Percentiles rank a stretch among this genome's conserved stretches.
phyloP scores from a whole-genome alignment of 2,797 vertebrate species.

The Zalophus californianus region DNA sequence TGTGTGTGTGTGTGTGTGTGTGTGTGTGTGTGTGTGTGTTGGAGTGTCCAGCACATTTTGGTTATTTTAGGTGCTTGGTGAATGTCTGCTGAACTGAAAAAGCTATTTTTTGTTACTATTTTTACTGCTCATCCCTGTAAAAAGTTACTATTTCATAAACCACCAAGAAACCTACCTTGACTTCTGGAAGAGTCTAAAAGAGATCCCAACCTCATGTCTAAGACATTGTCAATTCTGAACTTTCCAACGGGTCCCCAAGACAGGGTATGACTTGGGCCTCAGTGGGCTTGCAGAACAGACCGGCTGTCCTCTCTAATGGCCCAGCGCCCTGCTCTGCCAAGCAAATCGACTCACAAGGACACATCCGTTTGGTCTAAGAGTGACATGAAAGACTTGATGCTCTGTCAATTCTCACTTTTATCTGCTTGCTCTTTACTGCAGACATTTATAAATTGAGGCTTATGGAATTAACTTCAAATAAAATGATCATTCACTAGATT shows the following conservation, averaged over 20 bases:
- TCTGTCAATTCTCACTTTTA: slow-evolving; percentile 74
- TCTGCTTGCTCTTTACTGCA: slow-evolving; percentile 71
- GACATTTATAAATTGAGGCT: slow-evolving; percentile 76
- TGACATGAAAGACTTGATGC: slow-evolving; percentile 69
- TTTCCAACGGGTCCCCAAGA: neutral
- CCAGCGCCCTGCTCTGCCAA: neutral
- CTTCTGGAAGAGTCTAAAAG: slow-evolving; percentile 41
- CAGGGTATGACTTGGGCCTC: neutral
- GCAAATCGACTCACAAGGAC: neutral
- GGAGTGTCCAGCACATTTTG: neutral
- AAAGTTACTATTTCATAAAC: slow-evolving; percentile 34
- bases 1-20: neutral
- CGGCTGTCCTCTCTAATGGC: neutral
- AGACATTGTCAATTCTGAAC: neutral
- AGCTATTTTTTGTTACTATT: neutral
- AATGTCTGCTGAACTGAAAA: neutral
- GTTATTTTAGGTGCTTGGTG: neutral
- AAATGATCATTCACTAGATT: slow-evolving; percentile 77
- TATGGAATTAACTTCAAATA: slow-evolving; percentile 80
- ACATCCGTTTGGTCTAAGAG: slow-evolving; percentile 35
- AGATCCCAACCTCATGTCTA: neutral
- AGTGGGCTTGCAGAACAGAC: neutral
- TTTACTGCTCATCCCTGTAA: neutral
- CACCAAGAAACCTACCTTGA: neutral
- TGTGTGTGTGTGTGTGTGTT: neutral